phyloP scores from a whole-genome alignment of 2,888 invertebrate genomes.

The Xanthia togata region DNA sequence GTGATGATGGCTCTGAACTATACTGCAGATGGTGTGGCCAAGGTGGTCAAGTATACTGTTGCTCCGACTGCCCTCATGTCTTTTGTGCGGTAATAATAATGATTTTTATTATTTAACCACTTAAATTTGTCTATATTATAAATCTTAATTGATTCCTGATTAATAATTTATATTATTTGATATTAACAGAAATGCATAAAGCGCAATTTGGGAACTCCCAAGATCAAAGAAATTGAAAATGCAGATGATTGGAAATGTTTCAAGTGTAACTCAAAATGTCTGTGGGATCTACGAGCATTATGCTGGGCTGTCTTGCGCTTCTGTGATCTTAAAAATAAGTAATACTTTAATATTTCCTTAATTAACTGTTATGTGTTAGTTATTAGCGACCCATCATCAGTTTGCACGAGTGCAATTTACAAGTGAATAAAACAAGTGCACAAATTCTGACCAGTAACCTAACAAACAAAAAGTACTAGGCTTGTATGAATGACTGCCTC shows the following conservation, averaged over 20 bases:
- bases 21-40: constrained; percentile 96
- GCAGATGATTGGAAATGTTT: constrained; percentile 96
- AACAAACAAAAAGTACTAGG: too few relatives aligned
- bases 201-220: constrained; percentile 92
- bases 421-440: too few relatives aligned
- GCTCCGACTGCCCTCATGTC: constrained; percentile 93
- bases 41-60: constrained; percentile 94
- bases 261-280: constrained; percentile 92
- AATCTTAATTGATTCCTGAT: neutral
- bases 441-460: too few relatives aligned
- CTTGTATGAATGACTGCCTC: too few relatives aligned
- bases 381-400: neutral
- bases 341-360: constrained; percentile 54
- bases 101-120: neutral
- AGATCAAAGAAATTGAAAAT: constrained; percentile 93
- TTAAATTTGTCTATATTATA: neutral
- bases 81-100: constrained; percentile 91
- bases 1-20: constrained; percentile 95
- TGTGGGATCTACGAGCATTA: constrained; percentile 92
- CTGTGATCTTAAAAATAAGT: constrained; percentile 91
- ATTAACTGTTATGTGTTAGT: neutral
- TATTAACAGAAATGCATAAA: constrained; percentile 93
- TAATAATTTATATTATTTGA: neutral
- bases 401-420: too few relatives aligned
- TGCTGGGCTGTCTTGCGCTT: constrained; percentile 94